A percentile compares a stretch with the other conserved stretches of the same genome.
Evolutionary conservation across 2,113 vertebrate species (phyloP).

Genomic region (Circaetus cinerascens): DNA sequence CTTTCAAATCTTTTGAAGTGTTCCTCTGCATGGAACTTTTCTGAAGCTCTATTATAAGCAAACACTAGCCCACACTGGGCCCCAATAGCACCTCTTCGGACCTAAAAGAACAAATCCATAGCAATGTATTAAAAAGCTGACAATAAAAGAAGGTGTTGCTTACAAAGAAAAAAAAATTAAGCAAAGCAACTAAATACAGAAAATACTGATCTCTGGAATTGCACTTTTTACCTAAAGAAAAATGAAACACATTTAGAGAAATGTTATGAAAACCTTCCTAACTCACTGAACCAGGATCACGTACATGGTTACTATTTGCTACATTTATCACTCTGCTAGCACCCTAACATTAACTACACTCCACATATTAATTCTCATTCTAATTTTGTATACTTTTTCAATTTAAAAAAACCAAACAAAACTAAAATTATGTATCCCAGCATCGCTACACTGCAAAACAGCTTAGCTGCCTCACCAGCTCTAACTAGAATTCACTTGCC

Average conservation of each 20-base stretch:
- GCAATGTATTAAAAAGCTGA: rapidly evolving
- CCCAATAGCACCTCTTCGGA: constrained; percentile 93
- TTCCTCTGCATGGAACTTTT: constrained; percentile 88
- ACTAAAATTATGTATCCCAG: neutral
- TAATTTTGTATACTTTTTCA: neutral
- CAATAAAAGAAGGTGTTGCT: neutral
- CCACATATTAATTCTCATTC: neutral
- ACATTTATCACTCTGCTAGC: neutral
- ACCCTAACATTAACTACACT: neutral
- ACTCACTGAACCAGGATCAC: neutral
- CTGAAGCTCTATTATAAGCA: constrained; percentile 81
- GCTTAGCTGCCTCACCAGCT: neutral
- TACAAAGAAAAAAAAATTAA: neutral
- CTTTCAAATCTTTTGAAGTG: constrained; percentile 91
- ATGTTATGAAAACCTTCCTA: neutral
- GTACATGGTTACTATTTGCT: neutral
- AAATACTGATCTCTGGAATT: neutral
- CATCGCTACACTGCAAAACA: neutral
- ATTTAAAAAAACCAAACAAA: neutral
- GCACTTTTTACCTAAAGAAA: neutral
- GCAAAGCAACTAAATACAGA: neutral
- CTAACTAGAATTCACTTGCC: neutral
- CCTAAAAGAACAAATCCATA: constrained; percentile 65
- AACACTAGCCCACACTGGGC: constrained; percentile 94
- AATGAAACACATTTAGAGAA: neutral